Base-by-base conservation (phyloP, 2,888 invertebrate genomes). In the Ornithoptera priamus region DNA sequence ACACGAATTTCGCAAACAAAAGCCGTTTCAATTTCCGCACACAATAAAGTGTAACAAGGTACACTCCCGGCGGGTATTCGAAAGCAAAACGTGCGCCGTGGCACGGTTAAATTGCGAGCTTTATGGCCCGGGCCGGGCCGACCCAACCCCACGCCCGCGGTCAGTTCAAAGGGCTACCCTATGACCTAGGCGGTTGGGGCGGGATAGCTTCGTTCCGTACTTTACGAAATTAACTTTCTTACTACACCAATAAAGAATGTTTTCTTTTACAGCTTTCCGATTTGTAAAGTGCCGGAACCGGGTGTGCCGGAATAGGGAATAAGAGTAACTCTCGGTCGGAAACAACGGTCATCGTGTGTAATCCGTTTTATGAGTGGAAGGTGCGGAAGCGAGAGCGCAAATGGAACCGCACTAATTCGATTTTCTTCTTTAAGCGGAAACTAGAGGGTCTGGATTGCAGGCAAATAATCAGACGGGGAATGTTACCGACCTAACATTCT, bases 351-450 rank as follows among this genome's bases (percentile, higher is more conserved):
- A 53, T 50, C 70, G 72, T 67, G 73, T 72, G 71, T 72, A 75
- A 75, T 74, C 68, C 74, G 73, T 72, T 75, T 77, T 75, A 78
- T 75, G 76, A 76, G 76, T 73, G 75, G 76, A 78, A 75, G 78
- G 77, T 79, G 75, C 78, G 83, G 81, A 81, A 82, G 86, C 86
- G 85, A 85, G 81, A 80, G 76, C 78, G 81, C 80, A 84, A 84
- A 85, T 85, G 82, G 81, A 83, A 82, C 80, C 80, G 81, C 79
- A 85, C 87, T 88, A 89, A 90, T 90, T 89, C 84, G 87, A 83
- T 86, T 87, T 82, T 81, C 89, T 89, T 86, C 89, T 89, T 86
- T 87, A 85, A 85, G 85, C 81, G 86, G 88, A 79, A 82, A 81
- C 80, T 82, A 82, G 83, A 83, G 83, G 81, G 80, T 82, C 75